Base-by-base conservation (phyloP, 2,888 invertebrate genomes). In the Ornithoptera priamus region DNA sequence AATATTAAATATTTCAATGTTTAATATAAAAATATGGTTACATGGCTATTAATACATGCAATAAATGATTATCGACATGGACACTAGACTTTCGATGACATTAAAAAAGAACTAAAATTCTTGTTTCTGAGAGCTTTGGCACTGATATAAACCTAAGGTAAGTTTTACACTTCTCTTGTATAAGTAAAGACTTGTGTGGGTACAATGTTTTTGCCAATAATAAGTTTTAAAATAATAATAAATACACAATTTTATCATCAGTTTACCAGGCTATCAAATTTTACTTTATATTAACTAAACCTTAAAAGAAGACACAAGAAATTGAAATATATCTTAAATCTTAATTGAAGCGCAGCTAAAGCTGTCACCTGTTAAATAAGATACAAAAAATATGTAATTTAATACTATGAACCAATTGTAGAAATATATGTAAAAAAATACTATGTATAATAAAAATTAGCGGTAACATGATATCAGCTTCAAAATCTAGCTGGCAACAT, bases 51-150 rank as follows among this genome's bases (percentile, higher is more conserved):
- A 46, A 64, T 70, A 70, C 67, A 70, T 64, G 60, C 60, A 67
- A 61, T 64, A 67, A 61, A 61, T 60, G 63, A 63, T 70, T 64
- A 67, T 67, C 20, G 67, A 67, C 70, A 67, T 67, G 70, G 65
- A 64, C 20, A 67, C 46, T 58, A 65, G 53, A 71, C 61, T 71
- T 53, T 70, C 70, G 70, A 70, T 71, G 70, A 68, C 66, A 39
- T 67, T 65, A 39, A 62, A 70, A 62, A 69, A 56, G 17, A 72
- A 75, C 20, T 20, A 70, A 74, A 60, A 67, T 67, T 72, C 71
- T 81, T 71, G 75, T 76, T 59, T 20, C 18, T 18, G 24, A 59
- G 62, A 83, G 81, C 88, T 89, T 90, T 89, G 90, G 90, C 90
- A 90, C 89, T 85, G 81, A 85, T 85, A 80, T 80, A 80, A 81